Conservation (phyloP, 2,797 vertebrate genomes). For the Mormyrus proboscirostris region DNA sequence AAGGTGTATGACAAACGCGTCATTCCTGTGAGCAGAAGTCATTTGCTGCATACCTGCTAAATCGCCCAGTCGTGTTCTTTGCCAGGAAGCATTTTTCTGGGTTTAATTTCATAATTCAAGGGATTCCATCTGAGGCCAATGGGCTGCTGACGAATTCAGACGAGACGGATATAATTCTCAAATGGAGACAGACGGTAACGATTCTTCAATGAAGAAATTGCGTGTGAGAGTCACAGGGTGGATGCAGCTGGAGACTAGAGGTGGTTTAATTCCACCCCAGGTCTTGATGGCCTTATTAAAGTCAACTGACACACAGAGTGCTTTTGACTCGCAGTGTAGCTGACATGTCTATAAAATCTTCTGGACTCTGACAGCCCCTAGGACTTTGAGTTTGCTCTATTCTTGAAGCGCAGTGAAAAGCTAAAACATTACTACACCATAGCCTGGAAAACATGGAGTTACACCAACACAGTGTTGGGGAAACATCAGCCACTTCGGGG, state of each 20-base stretch:
- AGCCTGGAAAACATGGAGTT: background rate
- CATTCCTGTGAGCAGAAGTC: background rate
- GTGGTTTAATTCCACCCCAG: background rate
- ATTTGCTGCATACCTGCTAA: background rate
- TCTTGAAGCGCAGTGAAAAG: background rate
- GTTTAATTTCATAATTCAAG: background rate
- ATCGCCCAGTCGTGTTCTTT: background rate
- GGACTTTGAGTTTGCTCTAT: constrained; percentile 2
- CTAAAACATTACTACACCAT: background rate
- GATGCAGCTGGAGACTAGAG: background rate
- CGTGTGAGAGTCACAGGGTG: background rate
- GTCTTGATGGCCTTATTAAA: background rate
- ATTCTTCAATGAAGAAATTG: background rate
- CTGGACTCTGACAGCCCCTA: background rate
- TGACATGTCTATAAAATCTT: constrained; percentile 1
- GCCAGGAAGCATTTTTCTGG: background rate
- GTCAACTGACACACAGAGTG: background rate
- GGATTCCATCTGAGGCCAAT: background rate
- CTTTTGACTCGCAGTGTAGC: background rate
- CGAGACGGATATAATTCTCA: background rate
- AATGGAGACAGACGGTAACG: background rate
- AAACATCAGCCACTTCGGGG: background rate
- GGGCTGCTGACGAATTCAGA: background rate
- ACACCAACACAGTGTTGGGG: background rate
- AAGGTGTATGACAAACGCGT: background rate